Base-by-base conservation (phyloP, 2,888 invertebrate species). In the Eupithecia centaureata region DNA sequence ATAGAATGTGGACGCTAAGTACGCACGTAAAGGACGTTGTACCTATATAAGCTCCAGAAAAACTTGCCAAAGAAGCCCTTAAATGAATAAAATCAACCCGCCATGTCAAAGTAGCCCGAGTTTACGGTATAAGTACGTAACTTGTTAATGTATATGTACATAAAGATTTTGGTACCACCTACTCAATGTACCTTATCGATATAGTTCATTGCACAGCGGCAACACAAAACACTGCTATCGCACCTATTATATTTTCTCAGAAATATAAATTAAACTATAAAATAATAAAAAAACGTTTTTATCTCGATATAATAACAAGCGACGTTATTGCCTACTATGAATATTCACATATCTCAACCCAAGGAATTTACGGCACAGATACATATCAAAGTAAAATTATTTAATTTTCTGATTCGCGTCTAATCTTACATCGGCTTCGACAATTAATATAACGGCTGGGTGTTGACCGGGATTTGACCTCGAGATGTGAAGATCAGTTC, bases 351-450 rank as follows among this genome's bases (percentile, higher is more conserved):
- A 68, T 59, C 63, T 70, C 47, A 47, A 47, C 61, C 65, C 1
- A 61, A 65, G 51, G 67, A 74, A 75, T 76, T 74, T 75, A 78
- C 65, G 75, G 71, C 68, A 65, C 60, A 73, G 79, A 81, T 79
- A 78, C 63, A 61, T 70, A 81, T 79, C 78, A 73, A 77, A 81
- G 74, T 73, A 60, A 70, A 73, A 75, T 78, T 76, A 61, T 74
- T 75, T 76, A 77, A 78, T 79, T 82, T 80, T 79, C 74, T 82
- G 75, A 83, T 85, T 84, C 77, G 80, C 81, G 71, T 75, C 78
- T 73, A 73, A 76, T 74, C 72, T 84, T 79, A 76, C 73, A 83
- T 83, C 82, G 77, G 74, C 76, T 72, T 76, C 77, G 72, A 80
- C 74, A 79, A 78, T 78, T 77, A 77, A 78, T 76, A 66, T 76